Percentiles rank a stretch among this genome's conserved stretches.
Conservation (phyloP, 2,888 invertebrate species). For the Andrena flavipes region DNA sequence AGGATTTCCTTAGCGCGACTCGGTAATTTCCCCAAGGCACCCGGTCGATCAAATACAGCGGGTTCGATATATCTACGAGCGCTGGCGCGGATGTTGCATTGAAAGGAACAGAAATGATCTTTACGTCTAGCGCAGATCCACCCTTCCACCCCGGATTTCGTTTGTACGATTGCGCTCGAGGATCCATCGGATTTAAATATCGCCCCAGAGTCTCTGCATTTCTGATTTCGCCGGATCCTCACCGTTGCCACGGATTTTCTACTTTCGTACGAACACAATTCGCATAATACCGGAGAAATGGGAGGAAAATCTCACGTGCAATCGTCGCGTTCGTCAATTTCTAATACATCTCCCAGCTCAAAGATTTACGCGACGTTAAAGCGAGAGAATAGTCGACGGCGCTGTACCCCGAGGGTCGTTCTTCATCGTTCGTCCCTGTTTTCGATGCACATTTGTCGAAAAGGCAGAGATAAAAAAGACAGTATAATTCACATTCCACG, state of each 20-base stretch:
- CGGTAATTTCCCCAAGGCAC: slow-evolving; percentile 72
- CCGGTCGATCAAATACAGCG: slow-evolving; percentile 64
- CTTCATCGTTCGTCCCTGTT: background rate
- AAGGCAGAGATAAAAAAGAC: background rate
- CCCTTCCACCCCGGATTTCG: slow-evolving; percentile 44
- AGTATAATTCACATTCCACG: slow-evolving; percentile 42
- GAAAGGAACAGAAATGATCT: slow-evolving; percentile 63
- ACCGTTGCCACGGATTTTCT: background rate
- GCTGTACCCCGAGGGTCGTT: background rate
- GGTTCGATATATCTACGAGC: slow-evolving; percentile 66
- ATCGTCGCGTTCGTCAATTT: background rate
- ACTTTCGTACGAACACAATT: background rate
- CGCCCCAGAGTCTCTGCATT: slow-evolving; percentile 9
- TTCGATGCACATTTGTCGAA: background rate
- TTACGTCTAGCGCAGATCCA: slow-evolving; percentile 48
- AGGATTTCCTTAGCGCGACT: slow-evolving; percentile 68
- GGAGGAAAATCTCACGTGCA: background rate
- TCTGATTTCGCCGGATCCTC: background rate
- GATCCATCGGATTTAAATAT: slow-evolving; percentile 53
- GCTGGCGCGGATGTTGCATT: slow-evolving; percentile 37
- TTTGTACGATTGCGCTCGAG: slow-evolving; percentile 42
- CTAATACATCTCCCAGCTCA: background rate
- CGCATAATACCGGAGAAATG: slow-evolving; percentile 2
- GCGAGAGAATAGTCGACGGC: background rate
- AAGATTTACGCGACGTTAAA: slow-evolving; percentile 1